Conservation (phyloP, 2,113 vertebrate genomes). For the Anolis sagrei region DNA sequence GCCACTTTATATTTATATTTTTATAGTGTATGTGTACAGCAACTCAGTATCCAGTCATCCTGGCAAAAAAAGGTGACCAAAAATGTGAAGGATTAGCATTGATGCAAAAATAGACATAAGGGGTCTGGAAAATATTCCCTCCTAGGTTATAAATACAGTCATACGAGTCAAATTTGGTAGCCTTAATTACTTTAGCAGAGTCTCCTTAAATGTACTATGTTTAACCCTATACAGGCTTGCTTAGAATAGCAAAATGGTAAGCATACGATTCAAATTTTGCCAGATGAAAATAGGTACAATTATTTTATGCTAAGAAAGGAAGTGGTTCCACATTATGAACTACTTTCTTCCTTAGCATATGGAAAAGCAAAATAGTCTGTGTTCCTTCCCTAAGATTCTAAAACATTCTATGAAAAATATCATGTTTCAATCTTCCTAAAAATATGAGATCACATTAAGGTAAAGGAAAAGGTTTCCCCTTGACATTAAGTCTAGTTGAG, state of each 20-base stretch:
- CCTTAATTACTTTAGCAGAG: conserved; percentile 72
- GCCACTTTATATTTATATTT: conserved; percentile 52
- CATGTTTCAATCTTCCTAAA: too few species aligned
- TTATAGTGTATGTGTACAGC: conserved; percentile 48
- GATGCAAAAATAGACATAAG: conserved; percentile 69
- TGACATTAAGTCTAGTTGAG: too few species aligned
- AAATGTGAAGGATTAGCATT: conserved; percentile 69
- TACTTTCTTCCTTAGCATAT: too few species aligned
- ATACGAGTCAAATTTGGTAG: conserved; percentile 65
- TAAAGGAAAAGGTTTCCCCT: too few species aligned
- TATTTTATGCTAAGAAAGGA: neutral
- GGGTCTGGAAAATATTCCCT: conserved; percentile 70
- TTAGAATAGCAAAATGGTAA: conserved; percentile 6
- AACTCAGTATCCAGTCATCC: conserved; percentile 47
- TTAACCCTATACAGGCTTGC: conserved; percentile 60
- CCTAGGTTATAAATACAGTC: conserved; percentile 70
- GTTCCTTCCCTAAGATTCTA: too few species aligned
- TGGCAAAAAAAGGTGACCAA: conserved; percentile 71
- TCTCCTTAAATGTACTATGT: conserved; percentile 65
- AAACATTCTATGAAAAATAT: too few species aligned
- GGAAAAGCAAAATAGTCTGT: too few species aligned
- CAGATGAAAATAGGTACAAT: conserved; percentile 13
- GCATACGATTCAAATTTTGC: conserved; percentile 8
- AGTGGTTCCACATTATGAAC: neutral
- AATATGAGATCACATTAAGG: too few species aligned